A percentile compares a stretch with the other conserved stretches of the same genome.
These are phyloP conservation scores for Nasonovia ribisnigri DNA, from an alignment of 2,888 invertebrate species.

Conservation along the genomic window DNA sequence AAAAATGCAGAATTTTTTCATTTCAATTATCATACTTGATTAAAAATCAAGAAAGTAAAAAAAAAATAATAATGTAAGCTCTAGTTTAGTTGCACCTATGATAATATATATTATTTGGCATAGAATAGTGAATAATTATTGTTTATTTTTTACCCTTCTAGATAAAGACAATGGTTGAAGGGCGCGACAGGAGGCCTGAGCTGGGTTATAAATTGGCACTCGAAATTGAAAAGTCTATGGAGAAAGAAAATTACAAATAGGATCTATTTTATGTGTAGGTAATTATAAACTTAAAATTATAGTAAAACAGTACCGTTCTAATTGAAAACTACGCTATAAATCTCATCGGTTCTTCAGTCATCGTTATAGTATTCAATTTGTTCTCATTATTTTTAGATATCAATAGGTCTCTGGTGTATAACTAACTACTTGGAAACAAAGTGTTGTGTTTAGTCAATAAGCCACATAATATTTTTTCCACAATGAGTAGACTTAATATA, in stretches of 20 bases:
- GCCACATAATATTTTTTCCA: neutral
- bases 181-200: conserved; percentile 87
- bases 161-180: conserved; percentile 89
- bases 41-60: too few species aligned
- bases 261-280: neutral
- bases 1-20: too few species aligned
- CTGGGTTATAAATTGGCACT: conserved; percentile 89
- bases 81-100: too few species aligned
- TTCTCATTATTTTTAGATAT: neutral
- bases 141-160: conserved; percentile 70
- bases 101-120: too few species aligned
- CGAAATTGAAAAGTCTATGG: conserved; percentile 76
- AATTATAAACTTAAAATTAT: neutral
- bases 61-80: too few species aligned
- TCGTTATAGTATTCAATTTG: neutral
- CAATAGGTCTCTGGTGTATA: neutral
- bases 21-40: too few species aligned
- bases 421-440: conserved; percentile 17
- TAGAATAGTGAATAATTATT: too few species aligned
- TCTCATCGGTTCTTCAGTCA: neutral
- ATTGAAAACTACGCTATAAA: neutral
- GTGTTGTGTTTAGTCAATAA: neutral
- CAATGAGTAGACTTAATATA: neutral
- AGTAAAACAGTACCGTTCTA: neutral
- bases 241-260: conserved; percentile 39